These are phyloP conservation scores for Chrysodeixis includens DNA, from an alignment of 2,888 invertebrate genomes.

Conservation along the genomic window DNA sequence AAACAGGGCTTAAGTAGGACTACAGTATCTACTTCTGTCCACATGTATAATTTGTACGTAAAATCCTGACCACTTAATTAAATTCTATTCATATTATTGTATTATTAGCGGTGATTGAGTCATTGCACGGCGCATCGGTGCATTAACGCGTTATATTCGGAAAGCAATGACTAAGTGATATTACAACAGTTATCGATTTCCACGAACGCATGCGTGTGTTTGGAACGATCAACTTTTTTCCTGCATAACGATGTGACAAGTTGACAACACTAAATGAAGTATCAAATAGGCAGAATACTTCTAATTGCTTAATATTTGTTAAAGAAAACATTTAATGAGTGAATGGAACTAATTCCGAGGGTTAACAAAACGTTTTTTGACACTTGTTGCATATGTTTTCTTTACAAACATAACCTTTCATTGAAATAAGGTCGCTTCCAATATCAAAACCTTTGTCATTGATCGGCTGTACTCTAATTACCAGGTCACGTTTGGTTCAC, in stretches of 20 bases:
- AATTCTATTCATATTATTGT: no score
- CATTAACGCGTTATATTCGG: not conserved
- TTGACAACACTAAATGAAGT: not conserved
- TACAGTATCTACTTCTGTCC: no score
- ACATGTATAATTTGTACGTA: no score
- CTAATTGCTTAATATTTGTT: no score
- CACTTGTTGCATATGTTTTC: not conserved
- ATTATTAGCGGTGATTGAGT: not conserved
- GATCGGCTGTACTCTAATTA: not conserved
- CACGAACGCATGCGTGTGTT: not conserved
- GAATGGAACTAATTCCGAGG: no score
- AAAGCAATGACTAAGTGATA: conserved; percentile 2
- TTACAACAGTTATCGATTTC: not conserved
- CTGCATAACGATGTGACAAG: not conserved
- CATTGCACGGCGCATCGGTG: not conserved
- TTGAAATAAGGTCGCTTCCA: not conserved
- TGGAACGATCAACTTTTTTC: not conserved
- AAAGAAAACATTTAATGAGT: no score
- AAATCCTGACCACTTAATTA: no score
- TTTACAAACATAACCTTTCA: not conserved
- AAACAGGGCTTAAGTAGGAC: no score
- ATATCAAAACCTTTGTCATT: not conserved
- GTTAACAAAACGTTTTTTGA: not conserved
- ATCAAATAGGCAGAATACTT: no score
- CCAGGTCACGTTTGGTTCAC: conserved; percentile 9